phyloP scores from a whole-genome alignment of 2,797 vertebrate species.

The Lates japonicus region DNA sequence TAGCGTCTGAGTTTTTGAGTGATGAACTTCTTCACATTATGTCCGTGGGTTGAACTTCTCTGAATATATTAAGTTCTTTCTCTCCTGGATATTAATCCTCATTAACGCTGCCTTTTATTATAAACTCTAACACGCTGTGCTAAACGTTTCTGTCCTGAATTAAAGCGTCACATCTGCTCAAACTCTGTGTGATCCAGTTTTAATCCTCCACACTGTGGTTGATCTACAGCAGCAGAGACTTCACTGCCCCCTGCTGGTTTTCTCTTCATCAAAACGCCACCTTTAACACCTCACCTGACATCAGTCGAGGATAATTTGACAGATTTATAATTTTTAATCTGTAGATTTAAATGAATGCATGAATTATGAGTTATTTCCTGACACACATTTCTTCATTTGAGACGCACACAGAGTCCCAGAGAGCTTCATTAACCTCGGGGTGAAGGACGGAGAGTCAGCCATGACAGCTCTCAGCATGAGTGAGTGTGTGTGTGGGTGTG shows the following conservation, averaged over 20 bases:
- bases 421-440: slow-evolving; percentile 37
- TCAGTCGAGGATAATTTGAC: not conserved
- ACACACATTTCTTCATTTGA: not conserved
- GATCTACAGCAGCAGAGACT: not conserved
- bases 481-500: slow-evolving; percentile 10
- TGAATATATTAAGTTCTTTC: too few species aligned
- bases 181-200: not conserved
- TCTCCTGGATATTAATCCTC: too few species aligned
- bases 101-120: too few species aligned
- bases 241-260: not conserved
- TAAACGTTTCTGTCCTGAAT: too few species aligned
- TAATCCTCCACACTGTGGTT: not conserved
- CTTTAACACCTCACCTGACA: too few species aligned
- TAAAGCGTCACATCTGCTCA: not conserved
- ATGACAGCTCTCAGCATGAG: slow-evolving; percentile 13
- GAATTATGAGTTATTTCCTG: not conserved
- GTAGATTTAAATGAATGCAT: not conserved
- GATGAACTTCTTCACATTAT: not conserved
- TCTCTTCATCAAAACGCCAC: not conserved
- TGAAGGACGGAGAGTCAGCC: slow-evolving; percentile 43
- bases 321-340: not conserved
- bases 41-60: too few species aligned
- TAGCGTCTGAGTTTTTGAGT: not conserved
- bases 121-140: too few species aligned
- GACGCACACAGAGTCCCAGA: not conserved